Conservation (phyloP, 2,888 invertebrate species). For the Eupsilia transversa region DNA sequence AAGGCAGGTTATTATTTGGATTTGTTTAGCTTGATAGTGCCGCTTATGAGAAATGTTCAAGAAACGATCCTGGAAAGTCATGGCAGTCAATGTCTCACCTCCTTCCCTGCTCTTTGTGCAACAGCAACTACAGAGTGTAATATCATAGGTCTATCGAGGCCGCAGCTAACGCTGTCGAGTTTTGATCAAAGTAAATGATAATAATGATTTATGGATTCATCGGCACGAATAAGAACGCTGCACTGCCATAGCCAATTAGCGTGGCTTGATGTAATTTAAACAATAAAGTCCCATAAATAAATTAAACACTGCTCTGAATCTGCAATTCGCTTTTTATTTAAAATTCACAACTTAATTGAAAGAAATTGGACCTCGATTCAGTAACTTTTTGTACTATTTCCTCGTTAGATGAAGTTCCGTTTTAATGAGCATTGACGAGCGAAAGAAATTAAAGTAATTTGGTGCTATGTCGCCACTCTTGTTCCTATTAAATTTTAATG, state of each 20-base stretch:
- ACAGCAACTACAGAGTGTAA: not conserved
- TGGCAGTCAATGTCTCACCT: not conserved
- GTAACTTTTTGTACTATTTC: conserved; percentile 51
- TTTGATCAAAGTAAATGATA: too few species aligned
- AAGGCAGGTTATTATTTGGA: too few species aligned
- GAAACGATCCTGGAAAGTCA: not conserved
- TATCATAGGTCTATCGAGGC: not conserved
- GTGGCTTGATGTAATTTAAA: not conserved
- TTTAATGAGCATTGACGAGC: conserved; percentile 54
- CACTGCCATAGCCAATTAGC: not conserved
- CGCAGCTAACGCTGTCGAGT: too few species aligned
- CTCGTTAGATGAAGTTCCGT: conserved; percentile 47
- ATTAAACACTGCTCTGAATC: not conserved
- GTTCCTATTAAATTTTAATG: conserved; percentile 45
- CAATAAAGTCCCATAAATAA: too few species aligned
- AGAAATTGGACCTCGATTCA: conserved; percentile 38
- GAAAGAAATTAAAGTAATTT: conserved; percentile 31
- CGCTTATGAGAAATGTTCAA: not conserved
- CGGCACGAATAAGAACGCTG: too few species aligned
- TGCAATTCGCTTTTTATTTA: not conserved
- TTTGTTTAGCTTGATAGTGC: not conserved
- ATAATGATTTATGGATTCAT: too few species aligned
- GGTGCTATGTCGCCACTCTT: conserved; percentile 11
- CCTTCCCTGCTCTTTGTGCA: not conserved
- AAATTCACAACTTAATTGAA: conserved; percentile 33